A percentile compares a stretch with the other conserved stretches of the same genome.
Conservation (phyloP, 2,888 invertebrate species). For the Ommatoiulus sabulosus region DNA sequence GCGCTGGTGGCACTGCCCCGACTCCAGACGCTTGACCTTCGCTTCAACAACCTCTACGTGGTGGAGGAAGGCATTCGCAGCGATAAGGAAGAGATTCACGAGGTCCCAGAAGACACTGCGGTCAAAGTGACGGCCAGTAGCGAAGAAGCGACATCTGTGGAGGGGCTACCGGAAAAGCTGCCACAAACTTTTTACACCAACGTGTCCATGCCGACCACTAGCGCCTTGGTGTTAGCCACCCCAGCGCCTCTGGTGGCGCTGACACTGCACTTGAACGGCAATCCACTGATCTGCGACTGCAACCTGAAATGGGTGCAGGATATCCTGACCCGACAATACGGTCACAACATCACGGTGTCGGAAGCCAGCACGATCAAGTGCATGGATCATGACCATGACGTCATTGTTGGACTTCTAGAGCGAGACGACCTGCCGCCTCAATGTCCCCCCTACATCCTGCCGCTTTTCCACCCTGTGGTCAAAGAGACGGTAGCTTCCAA, state of each 20-base stretch:
- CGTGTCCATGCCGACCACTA: background rate
- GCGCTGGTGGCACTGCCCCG: slow-evolving; percentile 61
- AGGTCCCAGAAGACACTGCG: background rate
- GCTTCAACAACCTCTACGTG: slow-evolving; percentile 61
- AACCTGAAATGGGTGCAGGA: slow-evolving; percentile 62
- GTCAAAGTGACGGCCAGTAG: too few species aligned
- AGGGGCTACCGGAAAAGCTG: background rate
- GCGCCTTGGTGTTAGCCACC: background rate
- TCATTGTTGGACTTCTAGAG: slow-evolving; percentile 54
- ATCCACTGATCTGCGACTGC: slow-evolving; percentile 63
- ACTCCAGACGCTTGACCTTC: slow-evolving; percentile 61
- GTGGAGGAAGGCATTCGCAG: slow-evolving; percentile 61
- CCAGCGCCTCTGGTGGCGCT: background rate
- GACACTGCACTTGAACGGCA: slow-evolving; percentile 61
- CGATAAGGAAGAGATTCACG: slow-evolving; percentile 55
- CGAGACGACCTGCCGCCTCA: slow-evolving; percentile 51
- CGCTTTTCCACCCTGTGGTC: slow-evolving; percentile 61
- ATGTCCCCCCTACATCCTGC: slow-evolving; percentile 63
- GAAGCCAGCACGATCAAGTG: slow-evolving; percentile 47
- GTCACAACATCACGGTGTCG: slow-evolving; percentile 52
- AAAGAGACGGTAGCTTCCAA: slow-evolving; percentile 61
- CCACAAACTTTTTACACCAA: background rate
- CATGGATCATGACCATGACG: slow-evolving; percentile 54
- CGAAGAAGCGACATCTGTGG: background rate
- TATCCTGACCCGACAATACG: slow-evolving; percentile 47